These are phyloP conservation scores for Drosophila santomea DNA, from an alignment of 1,140 invertebrate species.

Conservation along the genomic window DNA sequence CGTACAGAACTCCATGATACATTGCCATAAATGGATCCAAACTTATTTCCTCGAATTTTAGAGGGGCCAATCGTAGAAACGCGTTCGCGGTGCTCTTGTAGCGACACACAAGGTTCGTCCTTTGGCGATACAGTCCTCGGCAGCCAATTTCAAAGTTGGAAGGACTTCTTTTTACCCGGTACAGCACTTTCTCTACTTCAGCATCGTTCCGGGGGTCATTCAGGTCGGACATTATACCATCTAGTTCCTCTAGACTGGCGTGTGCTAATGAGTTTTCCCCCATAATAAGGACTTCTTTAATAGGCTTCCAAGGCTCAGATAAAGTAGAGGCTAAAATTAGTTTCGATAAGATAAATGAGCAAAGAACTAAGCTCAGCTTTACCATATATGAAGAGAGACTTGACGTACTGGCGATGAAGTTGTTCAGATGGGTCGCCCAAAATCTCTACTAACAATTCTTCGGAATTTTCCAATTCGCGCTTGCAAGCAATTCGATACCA, in stretches of 20 bases:
- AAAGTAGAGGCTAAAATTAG: background rate
- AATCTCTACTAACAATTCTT: background rate
- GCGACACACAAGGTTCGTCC: constrained; percentile 89
- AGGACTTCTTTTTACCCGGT: constrained; percentile 5
- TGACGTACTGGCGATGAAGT: constrained; percentile 13
- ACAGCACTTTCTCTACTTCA: constrained; percentile 1
- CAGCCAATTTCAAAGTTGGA: constrained; percentile 93
- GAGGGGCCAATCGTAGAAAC: constrained; percentile 92
- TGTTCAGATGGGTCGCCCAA: constrained; percentile 13
- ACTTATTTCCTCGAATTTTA: constrained; percentile 95
- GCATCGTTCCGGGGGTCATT: background rate
- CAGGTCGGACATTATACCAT: background rate
- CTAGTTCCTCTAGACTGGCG: background rate
- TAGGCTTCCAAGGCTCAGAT: background rate
- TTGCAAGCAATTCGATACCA: constrained; percentile 48
- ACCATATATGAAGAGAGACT: constrained; percentile 3
- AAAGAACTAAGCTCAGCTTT: background rate
- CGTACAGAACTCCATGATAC: constrained; percentile 94
- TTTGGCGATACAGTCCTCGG: constrained; percentile 89
- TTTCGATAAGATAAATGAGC: rapidly evolving
- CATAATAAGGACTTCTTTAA: background rate
- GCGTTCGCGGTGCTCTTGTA: constrained; percentile 90
- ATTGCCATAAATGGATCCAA: constrained; percentile 93
- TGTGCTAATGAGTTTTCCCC: background rate
- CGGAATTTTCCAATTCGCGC: background rate